Conservation (phyloP, 2,797 vertebrate species). For the Pantherophis alleghaniensis region DNA sequence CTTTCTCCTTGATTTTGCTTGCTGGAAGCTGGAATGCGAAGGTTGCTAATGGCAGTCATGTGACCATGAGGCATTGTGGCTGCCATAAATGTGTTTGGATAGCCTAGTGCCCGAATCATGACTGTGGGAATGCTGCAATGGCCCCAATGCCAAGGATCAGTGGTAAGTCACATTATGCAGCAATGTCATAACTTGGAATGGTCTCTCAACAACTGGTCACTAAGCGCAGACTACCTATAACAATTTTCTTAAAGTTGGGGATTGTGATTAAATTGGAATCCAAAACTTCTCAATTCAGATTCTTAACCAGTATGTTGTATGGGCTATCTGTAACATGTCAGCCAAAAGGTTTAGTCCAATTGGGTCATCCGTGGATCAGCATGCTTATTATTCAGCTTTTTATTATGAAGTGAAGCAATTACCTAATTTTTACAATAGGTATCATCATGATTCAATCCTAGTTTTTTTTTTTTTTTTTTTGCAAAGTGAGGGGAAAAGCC, state of each 20-base stretch:
- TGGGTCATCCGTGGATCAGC: neutral
- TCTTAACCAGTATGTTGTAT: neutral
- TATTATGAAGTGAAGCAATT: constrained; percentile 9
- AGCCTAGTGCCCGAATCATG: neutral
- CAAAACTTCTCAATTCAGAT: neutral
- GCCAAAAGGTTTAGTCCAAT: neutral
- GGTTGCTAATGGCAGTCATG: neutral
- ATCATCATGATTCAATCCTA: constrained; percentile 15
- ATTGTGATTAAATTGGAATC: neutral
- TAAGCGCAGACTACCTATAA: neutral
- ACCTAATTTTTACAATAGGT: neutral
- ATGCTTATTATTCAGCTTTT: constrained; percentile 8
- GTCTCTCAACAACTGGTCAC: neutral
- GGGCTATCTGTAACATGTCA: neutral
- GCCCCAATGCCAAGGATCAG: neutral
- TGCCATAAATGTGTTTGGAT: neutral
- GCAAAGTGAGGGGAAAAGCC: constrained; percentile 1
- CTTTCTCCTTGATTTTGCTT: neutral
- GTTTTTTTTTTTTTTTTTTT: neutral
- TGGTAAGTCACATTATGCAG: neutral
- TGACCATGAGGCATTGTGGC: neutral
- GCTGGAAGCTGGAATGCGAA: neutral
- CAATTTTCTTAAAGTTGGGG: neutral
- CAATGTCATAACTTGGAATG: neutral
- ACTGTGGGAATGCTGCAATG: neutral